Evolutionary conservation across 1,140 invertebrate genomes (phyloP).

Genomic region (Heliconius hewitsoni): DNA sequence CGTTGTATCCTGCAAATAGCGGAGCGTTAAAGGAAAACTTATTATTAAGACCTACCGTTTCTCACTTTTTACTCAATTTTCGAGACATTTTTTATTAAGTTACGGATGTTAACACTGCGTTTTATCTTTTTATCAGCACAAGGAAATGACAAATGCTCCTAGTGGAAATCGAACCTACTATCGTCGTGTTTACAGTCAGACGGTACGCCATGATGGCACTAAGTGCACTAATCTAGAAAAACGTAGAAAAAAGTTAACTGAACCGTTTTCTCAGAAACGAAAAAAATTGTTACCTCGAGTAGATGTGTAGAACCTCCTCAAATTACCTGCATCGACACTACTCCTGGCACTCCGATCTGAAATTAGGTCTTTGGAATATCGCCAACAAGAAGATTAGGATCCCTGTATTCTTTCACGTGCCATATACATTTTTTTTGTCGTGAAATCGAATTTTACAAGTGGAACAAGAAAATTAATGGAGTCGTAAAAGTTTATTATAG

Average conservation of each 20-base stretch:
- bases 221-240: too few relatives aligned
- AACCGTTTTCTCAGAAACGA: not conserved
- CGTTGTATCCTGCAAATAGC: too few relatives aligned
- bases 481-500: not conserved
- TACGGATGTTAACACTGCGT: too few relatives aligned
- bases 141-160: too few relatives aligned
- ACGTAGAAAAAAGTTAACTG: not conserved
- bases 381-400: constrained; percentile 39
- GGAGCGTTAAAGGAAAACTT: too few relatives aligned
- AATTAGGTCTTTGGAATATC: constrained; percentile 38
- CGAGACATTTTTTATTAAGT: too few relatives aligned
- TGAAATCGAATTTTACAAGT: constrained; percentile 29
- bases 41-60: too few relatives aligned
- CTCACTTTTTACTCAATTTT: too few relatives aligned
- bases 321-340: constrained; percentile 21
- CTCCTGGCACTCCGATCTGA: constrained; percentile 23
- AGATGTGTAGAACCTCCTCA: not conserved
- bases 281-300: not conserved
- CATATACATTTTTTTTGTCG: constrained; percentile 17
- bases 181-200: too few relatives aligned
- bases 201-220: too few relatives aligned
- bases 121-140: too few relatives aligned
- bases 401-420: constrained; percentile 23
- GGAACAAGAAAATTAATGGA: constrained; percentile 11
- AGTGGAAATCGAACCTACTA: too few relatives aligned